These are phyloP conservation scores for Yponomeuta cagnagella DNA, from an alignment of 2,888 invertebrate genomes.

Conservation along the genomic window DNA sequence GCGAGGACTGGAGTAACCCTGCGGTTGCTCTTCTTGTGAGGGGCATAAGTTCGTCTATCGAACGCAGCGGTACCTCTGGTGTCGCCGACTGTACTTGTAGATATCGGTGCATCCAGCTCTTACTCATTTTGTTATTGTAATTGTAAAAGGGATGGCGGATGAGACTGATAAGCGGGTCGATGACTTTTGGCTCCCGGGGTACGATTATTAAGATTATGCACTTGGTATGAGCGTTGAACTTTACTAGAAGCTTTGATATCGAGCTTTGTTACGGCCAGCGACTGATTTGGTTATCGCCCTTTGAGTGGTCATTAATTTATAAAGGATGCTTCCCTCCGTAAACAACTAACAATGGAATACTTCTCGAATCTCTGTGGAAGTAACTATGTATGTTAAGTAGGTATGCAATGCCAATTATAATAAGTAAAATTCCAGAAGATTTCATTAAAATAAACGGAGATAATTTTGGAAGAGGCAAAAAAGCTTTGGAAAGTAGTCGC, in stretches of 20 bases:
- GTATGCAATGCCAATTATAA: no score
- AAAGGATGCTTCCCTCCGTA: not conserved
- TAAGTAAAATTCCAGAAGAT: no score
- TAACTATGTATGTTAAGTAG: not conserved
- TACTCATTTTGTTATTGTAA: constrained; percentile 75
- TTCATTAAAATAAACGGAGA: no score
- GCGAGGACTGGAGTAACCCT: constrained; percentile 21
- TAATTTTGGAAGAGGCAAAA: no score
- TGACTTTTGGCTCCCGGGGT: constrained; percentile 71
- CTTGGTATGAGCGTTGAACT: constrained; percentile 70
- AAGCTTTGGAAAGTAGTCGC: no score
- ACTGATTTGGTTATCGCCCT: not conserved
- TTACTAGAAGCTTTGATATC: constrained; percentile 41
- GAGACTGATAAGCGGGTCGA: constrained; percentile 70
- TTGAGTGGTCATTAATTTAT: not conserved
- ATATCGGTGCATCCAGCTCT: constrained; percentile 64
- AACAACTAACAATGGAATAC: not conserved
- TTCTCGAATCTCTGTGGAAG: not conserved
- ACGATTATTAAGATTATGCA: constrained; percentile 74
- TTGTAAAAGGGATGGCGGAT: constrained; percentile 76
- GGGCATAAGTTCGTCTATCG: no score
- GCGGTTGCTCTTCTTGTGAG: no score
- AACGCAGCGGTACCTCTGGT: no score
- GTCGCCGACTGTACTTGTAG: constrained; percentile 18
- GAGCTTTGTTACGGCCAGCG: constrained; percentile 44